phyloP scores from a whole-genome alignment of 2,797 vertebrate genomes.

The Chrosomus eos region DNA sequence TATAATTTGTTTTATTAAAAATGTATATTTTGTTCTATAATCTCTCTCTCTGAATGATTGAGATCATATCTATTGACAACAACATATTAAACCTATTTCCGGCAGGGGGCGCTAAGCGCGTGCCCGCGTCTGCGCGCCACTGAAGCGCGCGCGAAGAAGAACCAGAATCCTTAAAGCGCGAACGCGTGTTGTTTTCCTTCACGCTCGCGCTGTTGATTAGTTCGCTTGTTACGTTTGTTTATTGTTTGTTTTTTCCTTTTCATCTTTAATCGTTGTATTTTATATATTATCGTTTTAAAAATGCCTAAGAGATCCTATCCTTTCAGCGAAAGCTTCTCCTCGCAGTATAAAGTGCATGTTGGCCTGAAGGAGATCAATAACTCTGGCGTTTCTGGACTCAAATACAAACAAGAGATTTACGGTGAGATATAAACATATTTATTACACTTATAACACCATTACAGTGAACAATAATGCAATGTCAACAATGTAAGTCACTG shows the following conservation, averaged over 20 bases:
- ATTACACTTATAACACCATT: background rate
- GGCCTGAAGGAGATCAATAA: constrained; percentile 75
- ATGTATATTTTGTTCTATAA: no score
- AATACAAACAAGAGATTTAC: constrained; percentile 77
- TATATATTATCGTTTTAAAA: constrained; percentile 48
- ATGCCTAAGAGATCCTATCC: constrained; percentile 81
- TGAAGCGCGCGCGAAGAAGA: constrained; percentile 14
- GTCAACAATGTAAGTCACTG: background rate
- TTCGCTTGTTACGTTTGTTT: background rate
- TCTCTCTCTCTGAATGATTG: no score
- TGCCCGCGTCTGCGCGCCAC: background rate
- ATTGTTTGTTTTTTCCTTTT: background rate
- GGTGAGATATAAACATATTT: constrained; percentile 65
- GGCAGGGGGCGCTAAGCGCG: constrained; percentile 5
- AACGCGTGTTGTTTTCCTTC: constrained; percentile 16
- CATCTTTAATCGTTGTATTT: background rate
- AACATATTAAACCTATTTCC: no score
- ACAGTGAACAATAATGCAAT: accelerated
- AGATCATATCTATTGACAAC: no score
- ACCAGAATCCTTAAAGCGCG: constrained; percentile 49
- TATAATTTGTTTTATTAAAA: no score
- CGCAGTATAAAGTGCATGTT: constrained; percentile 81
- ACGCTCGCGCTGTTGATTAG: background rate
- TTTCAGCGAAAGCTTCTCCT: constrained; percentile 79
- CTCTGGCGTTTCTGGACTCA: constrained; percentile 74